phyloP scores from a whole-genome alignment of 2,888 invertebrate genomes.

The Pristionchus arcanus region DNA sequence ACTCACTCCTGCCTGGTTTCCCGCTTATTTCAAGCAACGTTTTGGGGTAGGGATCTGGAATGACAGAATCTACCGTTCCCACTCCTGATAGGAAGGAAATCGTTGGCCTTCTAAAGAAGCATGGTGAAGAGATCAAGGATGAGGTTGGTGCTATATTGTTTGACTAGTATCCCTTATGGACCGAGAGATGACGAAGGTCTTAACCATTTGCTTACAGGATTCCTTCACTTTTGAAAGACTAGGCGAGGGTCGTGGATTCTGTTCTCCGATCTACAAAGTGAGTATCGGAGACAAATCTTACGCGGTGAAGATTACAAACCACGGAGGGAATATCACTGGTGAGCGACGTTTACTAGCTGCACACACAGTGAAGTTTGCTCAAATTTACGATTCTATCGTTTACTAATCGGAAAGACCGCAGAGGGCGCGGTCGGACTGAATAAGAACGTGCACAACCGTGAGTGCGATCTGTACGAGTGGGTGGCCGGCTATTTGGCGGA shows the following conservation, averaged over 20 bases:
- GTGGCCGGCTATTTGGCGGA: conserved; percentile 30
- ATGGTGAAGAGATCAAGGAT: neutral
- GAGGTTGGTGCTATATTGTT: neutral
- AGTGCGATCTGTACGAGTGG: conserved; percentile 48
- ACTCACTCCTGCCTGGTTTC: no score
- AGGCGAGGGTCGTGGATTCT: conserved; percentile 50
- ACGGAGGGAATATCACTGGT: neutral
- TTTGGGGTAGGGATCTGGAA: no score
- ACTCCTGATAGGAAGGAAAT: conserved; percentile 6
- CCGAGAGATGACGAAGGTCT: no score
- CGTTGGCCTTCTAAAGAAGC: neutral
- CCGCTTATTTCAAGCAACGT: neutral
- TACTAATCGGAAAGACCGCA: neutral
- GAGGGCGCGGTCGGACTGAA: conserved; percentile 12
- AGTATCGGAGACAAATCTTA: neutral
- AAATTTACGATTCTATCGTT: neutral
- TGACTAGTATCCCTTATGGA: neutral
- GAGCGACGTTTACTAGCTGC: neutral
- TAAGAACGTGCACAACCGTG: conserved; percentile 49
- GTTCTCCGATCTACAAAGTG: conserved; percentile 31
- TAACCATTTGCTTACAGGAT: no score
- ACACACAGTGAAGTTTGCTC: neutral
- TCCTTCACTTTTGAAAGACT: neutral
- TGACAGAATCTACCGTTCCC: neutral
- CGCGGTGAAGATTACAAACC: conserved; percentile 34